Evolutionary conservation across 2,113 vertebrate genomes (phyloP), one percentile per base, ranked within the genome.

Genomic region (Zingel zingel): DNA sequence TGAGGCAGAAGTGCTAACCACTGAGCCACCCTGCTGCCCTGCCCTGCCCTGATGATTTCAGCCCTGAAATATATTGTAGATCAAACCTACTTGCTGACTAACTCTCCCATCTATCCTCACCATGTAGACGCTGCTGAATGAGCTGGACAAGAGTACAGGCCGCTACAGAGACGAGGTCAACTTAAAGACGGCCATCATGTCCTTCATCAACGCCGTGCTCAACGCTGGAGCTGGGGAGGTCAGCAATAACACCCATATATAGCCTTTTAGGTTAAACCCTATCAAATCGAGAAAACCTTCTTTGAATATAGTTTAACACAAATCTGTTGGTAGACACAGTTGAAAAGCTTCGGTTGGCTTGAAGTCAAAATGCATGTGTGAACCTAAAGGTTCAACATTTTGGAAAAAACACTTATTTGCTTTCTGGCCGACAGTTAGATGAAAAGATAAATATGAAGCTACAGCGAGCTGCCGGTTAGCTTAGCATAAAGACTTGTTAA

Each of bases 151-250:
- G 84, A 99, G 97, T 75, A 95, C 97, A 69, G 98, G 98, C 9
- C 95, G 96, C 70, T 99, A 99, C 91, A 94, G 97, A 83, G 98
- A 99, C 21, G 98, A 99, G 93, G 98, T 99, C 78, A 99, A 97
- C 90, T 93, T 99, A 78, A 99, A 99, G 95, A 99, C 98, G 1
- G 97, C 98, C 90, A 98, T 99, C 90, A 99, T 99, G 98, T 99
- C 97, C 86, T 99, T 99, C 91, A 99, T 99, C 94, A 99, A 99
- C 0, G 98, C 98, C 1, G 96, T 99, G 85, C 96, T 99, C 72
- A 99, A 98, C 12, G 97, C 98, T 51, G 98, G 98, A 50, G 97
- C 97, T 14, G 98, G 98, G 63, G 97, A 99, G 97, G 98, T 99
- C 81, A 94, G 96, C 51, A 30, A 53, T 27, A 36, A 39, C n/a